These are phyloP conservation scores for Apis mellifera DNA, from an alignment of 1,140 invertebrate species.

Conservation along the genomic window Amel_HAv3.1 CM009938.2:4948001-4948500, in stretches of 20 bases:
- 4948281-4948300: constrained; percentile 18
- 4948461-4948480: constrained; percentile 67
- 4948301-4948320: constrained; percentile 44
- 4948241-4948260: too few species aligned
- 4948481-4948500: constrained; percentile 65
- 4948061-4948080: not conserved
- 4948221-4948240: not conserved
- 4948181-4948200: too few species aligned
- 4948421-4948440: constrained; percentile 67
- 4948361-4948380: constrained; percentile 54
- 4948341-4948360: constrained; percentile 64
- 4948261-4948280: not conserved
- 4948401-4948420: constrained; percentile 32
- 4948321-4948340: constrained; percentile 60
- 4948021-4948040: too few species aligned
- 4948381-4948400: constrained; percentile 63
- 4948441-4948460: constrained; percentile 70
- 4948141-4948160: not conserved
- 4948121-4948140: not conserved
- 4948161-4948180: not conserved
- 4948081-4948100: not conserved
- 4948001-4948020: too few species aligned
- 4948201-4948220: too few species aligned
- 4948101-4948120: not conserved
- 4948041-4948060: not conserved